A percentile compares a stretch with the other conserved stretches of the same genome.
These are phyloP conservation scores for Epinotia demarniana DNA, from an alignment of 2,888 invertebrate genomes.

Conservation along the genomic window DNA sequence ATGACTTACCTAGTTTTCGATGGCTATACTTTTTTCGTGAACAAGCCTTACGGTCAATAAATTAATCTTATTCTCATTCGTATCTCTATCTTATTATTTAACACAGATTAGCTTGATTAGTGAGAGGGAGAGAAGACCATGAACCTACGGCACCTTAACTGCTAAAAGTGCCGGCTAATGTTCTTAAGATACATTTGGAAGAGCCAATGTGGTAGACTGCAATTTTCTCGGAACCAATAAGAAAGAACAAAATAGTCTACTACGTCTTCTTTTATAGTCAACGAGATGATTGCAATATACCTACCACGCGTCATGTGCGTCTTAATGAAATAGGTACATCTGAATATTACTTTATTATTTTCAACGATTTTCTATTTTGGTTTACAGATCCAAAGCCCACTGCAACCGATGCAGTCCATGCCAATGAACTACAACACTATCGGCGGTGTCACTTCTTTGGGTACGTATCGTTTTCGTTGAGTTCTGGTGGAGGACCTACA, in stretches of 20 bases:
- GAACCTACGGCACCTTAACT: too few species aligned
- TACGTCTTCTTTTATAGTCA: background rate
- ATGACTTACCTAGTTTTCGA: too few species aligned
- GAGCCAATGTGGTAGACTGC: background rate
- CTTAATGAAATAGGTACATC: too few species aligned
- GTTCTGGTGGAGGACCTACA: too few species aligned
- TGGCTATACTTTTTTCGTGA: too few species aligned
- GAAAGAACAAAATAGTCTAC: background rate
- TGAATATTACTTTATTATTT: background rate
- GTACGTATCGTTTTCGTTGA: conserved; percentile 54
- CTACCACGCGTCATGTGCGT: background rate
- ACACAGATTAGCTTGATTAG: too few species aligned
- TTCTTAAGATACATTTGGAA: background rate
- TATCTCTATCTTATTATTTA: too few species aligned
- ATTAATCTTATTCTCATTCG: too few species aligned
- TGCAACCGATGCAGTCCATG: conserved; percentile 79
- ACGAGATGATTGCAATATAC: too few species aligned
- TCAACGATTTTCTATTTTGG: background rate
- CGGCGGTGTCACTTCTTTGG: conserved; percentile 69
- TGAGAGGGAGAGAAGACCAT: too few species aligned
- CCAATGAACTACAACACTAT: conserved; percentile 78
- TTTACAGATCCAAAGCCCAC: conserved; percentile 69
- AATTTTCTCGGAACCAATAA: background rate
- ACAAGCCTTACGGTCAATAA: too few species aligned
- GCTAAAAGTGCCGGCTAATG: too few species aligned